Conservation (phyloP, 2,888 invertebrate genomes). For the Tethea ocularis region DNA sequence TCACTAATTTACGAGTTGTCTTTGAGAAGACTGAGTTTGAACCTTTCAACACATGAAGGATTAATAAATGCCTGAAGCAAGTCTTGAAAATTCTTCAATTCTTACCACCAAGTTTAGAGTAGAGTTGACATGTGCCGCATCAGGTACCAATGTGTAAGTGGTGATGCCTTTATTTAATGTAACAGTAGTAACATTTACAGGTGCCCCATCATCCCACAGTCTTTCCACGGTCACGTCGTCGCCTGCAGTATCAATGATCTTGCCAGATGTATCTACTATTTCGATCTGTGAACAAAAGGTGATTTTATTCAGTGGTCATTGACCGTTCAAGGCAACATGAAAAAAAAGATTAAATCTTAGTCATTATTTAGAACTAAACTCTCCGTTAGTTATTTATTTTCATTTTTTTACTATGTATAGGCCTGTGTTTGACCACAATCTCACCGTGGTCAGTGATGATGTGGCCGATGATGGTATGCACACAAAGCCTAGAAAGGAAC, state of each 20-base stretch:
- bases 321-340: constrained; percentile 15
- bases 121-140: constrained; percentile 80
- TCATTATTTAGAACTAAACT: constrained; percentile 14
- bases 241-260: constrained; percentile 55
- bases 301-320: constrained; percentile 15
- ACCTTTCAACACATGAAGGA: no score
- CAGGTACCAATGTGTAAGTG: constrained; percentile 63
- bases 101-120: constrained; percentile 89
- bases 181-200: constrained; percentile 62
- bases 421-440: no score
- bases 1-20: no score
- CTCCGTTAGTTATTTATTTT: no score
- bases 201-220: constrained; percentile 75
- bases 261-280: constrained; percentile 65
- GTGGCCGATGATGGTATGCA: no score
- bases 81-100: constrained; percentile 8
- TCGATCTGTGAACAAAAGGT: constrained; percentile 57
- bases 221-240: constrained; percentile 70
- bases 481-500: no score
- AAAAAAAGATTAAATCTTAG: background rate
- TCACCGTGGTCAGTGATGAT: no score
- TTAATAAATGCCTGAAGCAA: background rate
- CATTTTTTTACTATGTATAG: no score
- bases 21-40: no score
- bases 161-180: constrained; percentile 60